Conservation (phyloP, 2,888 invertebrate genomes). For the Euspilapteryx auroguttella region DNA sequence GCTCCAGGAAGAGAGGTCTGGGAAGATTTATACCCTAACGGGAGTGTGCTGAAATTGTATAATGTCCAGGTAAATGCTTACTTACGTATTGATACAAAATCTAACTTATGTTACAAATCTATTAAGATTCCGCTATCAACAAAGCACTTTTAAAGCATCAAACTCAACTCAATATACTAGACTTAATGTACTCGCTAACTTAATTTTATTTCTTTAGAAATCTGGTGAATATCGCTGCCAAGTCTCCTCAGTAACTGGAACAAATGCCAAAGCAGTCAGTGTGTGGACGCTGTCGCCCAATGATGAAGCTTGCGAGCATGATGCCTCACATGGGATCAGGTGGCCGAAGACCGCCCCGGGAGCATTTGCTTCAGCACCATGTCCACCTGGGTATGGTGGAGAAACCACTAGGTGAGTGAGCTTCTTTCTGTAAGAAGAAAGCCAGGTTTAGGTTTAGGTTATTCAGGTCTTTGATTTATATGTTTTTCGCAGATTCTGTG, state of each 20-base stretch:
- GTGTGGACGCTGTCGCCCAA: slow-evolving; percentile 68
- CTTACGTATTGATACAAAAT: too few relatives aligned
- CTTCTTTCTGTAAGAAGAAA: too few relatives aligned
- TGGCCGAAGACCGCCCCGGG: slow-evolving; percentile 73
- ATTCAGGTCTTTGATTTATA: not conserved
- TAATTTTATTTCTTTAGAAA: too few relatives aligned
- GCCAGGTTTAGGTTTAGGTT: too few relatives aligned
- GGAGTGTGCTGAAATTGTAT: slow-evolving; percentile 78
- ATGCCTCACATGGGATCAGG: slow-evolving; percentile 56
- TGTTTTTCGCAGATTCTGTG: slow-evolving; percentile 35
- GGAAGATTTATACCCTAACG: slow-evolving; percentile 83
- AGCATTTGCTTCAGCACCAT: slow-evolving; percentile 57
- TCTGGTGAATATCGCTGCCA: slow-evolving; percentile 78
- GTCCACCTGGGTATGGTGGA: slow-evolving; percentile 55
- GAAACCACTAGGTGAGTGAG: slow-evolving; percentile 30
- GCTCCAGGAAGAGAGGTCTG: slow-evolving; percentile 77
- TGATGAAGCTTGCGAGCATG: slow-evolving; percentile 45
- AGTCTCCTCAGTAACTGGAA: slow-evolving; percentile 58
- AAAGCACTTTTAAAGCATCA: too few relatives aligned
- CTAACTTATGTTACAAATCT: too few relatives aligned
- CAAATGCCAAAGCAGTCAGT: slow-evolving; percentile 56
- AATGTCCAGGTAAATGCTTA: slow-evolving; percentile 67
- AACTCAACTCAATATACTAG: too few relatives aligned
- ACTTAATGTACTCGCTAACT: too few relatives aligned
- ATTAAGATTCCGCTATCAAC: too few relatives aligned